These are phyloP conservation scores for Lutjanus campechanus DNA, from an alignment of 2,797 vertebrate species.

Conservation along the genomic window DNA sequence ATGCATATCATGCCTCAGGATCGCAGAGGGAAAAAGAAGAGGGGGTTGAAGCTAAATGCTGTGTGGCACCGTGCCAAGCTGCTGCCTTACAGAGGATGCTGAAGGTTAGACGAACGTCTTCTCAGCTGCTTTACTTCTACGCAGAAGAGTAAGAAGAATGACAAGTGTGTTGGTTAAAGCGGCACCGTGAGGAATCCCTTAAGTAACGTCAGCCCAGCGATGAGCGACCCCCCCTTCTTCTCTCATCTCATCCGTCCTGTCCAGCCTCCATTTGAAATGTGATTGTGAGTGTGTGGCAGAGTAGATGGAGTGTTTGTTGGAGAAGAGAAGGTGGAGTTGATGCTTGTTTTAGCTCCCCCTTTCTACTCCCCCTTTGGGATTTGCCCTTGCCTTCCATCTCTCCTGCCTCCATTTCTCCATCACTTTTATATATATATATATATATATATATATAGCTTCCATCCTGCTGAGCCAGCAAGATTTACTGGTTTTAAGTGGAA, in stretches of 20 bases:
- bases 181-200: slow-evolving; percentile 59
- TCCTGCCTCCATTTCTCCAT: slow-evolving; percentile 50
- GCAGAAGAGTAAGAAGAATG: slow-evolving; percentile 32
- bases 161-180: slow-evolving; percentile 58
- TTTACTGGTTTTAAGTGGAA: slow-evolving; percentile 60
- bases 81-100: slow-evolving; percentile 53
- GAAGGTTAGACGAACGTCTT: slow-evolving; percentile 72
- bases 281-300: slow-evolving; percentile 57
- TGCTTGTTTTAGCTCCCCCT: slow-evolving; percentile 58
- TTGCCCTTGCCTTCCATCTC: slow-evolving; percentile 57
- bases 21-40: background rate
- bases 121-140: slow-evolving; percentile 15
- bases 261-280: slow-evolving; percentile 59
- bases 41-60: slow-evolving; percentile 31
- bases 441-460: too few species aligned
- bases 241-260: background rate
- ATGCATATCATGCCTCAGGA: slow-evolving; percentile 47
- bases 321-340: background rate
- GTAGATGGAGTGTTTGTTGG: slow-evolving; percentile 52
- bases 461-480: slow-evolving; percentile 73
- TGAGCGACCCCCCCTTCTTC: background rate
- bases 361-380: slow-evolving; percentile 32
- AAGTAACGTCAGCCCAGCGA: slow-evolving; percentile 52
- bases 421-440: too few species aligned
- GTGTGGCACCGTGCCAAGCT: slow-evolving; percentile 61